Evolutionary conservation across 2,113 vertebrate species (phyloP), one percentile per base, ranked within the genome.

Genomic region (Sinocyclocheilus anshuiensis): DNA sequence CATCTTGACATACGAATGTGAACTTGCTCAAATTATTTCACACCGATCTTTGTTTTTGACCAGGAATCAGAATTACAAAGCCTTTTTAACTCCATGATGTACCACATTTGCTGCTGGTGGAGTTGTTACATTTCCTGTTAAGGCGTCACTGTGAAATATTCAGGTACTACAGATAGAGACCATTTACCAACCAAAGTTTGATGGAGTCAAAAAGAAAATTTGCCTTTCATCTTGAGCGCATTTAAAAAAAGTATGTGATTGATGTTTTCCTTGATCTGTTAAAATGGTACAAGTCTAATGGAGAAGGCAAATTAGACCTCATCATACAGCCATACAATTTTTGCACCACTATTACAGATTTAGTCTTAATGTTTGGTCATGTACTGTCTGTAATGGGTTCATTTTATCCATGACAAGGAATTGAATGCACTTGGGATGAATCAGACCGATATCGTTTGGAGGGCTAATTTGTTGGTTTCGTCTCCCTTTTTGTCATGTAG

Each of bases 121-220:
- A 78, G 50, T 53, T 55, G 24, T 63, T 61, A 59, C 10, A 15
- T 20, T 80, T 80, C 33, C 26, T 63, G 48, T 42, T 80, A 3
- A 80, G 55, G 55, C 77, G 2, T 39, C 82, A 84, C 67, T 84
- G 81, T 83, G 82, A 84, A 74, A 42, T 74, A 83, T 84, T 72
- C 69, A 74, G 82, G 82, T 84, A 84, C 82, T 84, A 55, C 50
- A 74, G 69, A 74, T 74, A 18, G 57, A 42, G 26, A 83, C 20
- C 33, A 42, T 74, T 74, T 84, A 71, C 24, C 45, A 83, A 71
- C 81, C 65, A 71, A 71, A 71, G 81, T 55, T 67, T 29, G 61
- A 81, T 67, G 57, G 39, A 81, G 20, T 63, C 55, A 29, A 29
- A 29, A 29, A 29, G 7, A 6, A 39, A 55, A n/a, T 71, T 71